Evolutionary conservation across 2,797 vertebrate species (phyloP), one percentile per base, ranked within the genome.

Genomic region (Lindbergichthys nudifrons): DNA sequence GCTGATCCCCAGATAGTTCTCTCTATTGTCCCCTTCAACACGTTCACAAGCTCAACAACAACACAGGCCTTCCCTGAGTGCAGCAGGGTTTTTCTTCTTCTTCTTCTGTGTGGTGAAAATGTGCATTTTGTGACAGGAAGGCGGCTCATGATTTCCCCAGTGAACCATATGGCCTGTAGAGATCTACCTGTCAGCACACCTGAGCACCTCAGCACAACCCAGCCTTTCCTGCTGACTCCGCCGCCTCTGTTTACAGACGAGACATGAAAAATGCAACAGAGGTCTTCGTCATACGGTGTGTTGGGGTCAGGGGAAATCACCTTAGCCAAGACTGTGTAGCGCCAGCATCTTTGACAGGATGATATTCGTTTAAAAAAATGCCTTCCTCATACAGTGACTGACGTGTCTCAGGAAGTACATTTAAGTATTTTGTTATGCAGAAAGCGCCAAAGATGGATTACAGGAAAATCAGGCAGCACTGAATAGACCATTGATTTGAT

Each of bases 141-240:
- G 69, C 52, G 52, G 43, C 73, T 77, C 65, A 60, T 95, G 93
- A 95, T 95, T 95, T 95, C 95, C 92, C 93, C 76, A 26, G 92
- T 68, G 90, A 70, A 75, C 30, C 56, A 23, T 10, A 18, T 39
- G 80, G 85, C 85, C 92, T 74, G 67, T 51, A 59, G 87, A 93
- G 89, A 89, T 77, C 81, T 86, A 94, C 92, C 90, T 94, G 91
- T 93, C 92, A 90, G 92, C 92, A 88, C 94, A 95, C 93, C 95
- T 94, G 94, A 92, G 92, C 93, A 86, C 83, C 87, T 75, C 65
- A 52, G 86, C 86, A 75, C 85, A 83, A 81, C 62, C 79, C 54
- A 21, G 57, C 65, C 80, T 84, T 89, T 88, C 83, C 70, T 76
- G 92, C 92, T 93, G 93, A 93, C 90, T 83, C 82, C 9, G 19